Evolutionary conservation across 1,140 invertebrate genomes (phyloP), one percentile per base, ranked within the genome.

Genomic region (Orussus abietinus): DNA sequence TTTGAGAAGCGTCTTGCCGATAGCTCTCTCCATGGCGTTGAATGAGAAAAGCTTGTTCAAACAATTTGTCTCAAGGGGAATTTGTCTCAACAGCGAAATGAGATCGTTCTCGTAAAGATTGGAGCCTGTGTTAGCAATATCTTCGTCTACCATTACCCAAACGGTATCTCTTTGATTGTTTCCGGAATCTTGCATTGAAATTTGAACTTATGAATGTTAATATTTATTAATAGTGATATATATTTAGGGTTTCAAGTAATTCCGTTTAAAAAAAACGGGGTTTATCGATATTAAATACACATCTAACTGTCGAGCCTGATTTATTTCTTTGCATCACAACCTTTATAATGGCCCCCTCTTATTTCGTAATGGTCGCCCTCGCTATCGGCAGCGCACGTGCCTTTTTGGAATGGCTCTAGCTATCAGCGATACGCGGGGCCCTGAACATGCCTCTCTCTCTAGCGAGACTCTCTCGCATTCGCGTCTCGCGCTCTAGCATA

Each of bases 141-240:
- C 86, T 43, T 84, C 86, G 59, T 91, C 87, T 1, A 91, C 70
- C 35, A 89, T 71, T 7, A 86, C 82, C 86, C 86, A 90, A 11
- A 80, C 73, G 4, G 79, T 79, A 37, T 81, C 78, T 2, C 60
- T 57, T 21, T 49, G 64, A 47, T 52, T 59, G 18, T 42, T 68
- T 11, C 53, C 51, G 6, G 57, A 53, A 19, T 74, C 69, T 44
- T 69, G 66, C 30, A 69, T 45, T 1, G 68, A 60, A 45, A 64
- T 52, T 41, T 68, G 70, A 5, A 73, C 60, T 62, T 69, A 30
- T 3, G 31, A 38, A 30, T 20, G 42, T 41, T 62, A 56, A 17
- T 14, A 29, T 5, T 5, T 25, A 19, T 14, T 13, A 30, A 30
- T 17, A 26, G 30, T 17, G 26, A 12, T 10, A 10, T 45, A 49